Base-by-base conservation (phyloP, 2,888 invertebrate genomes). In the Cheilosia grossa region DNA sequence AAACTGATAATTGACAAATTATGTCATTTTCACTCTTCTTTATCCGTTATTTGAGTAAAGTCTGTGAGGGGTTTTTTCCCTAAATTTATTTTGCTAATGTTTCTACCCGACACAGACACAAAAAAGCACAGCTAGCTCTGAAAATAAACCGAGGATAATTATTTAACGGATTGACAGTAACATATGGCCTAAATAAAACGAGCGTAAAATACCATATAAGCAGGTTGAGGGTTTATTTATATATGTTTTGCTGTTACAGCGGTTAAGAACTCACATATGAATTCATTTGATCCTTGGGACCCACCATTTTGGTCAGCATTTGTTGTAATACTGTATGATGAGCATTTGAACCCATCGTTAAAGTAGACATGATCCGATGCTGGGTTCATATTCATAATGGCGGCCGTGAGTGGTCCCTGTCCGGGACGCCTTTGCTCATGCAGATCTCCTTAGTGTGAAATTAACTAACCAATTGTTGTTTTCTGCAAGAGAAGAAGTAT, bases 281-380 rank as follows among this genome's bases (percentile, higher is more conserved):
- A 91, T 87, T 94, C 94, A 88, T 94, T 94, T 87, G 94, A 94
- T 87, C 94, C 94, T 89, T 93, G 92, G 64, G 93, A 91, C 73
- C 92, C 93, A 66, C 91, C 91, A 83, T 92, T 91, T 37, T 89
- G 90, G 74, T 91, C 92, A 54, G 88, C 87, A 75, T 90, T 89
- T 19, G 89, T 89, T 63, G 89, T 90, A 24, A 92, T 91, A 87
- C 90, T 91, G 59, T 91, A 90, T 30, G 91, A 89, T 56, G 92
- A 92, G 85, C 91, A 91, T 87, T 91, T 91, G 59, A 92, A 89
- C 58, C 90, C 91, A 83, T 92, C 91, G 83, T 92, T 92, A 63
- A 91, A 89, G 81, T 92, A 92, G 0, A 90, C 91, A 88, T 91
- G 91, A 89, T 91, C 89, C 69, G 89, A 88, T 54, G 90, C 89